Evolutionary conservation across 1,140 invertebrate genomes (phyloP).

Genomic region (Musca domestica): DNA sequence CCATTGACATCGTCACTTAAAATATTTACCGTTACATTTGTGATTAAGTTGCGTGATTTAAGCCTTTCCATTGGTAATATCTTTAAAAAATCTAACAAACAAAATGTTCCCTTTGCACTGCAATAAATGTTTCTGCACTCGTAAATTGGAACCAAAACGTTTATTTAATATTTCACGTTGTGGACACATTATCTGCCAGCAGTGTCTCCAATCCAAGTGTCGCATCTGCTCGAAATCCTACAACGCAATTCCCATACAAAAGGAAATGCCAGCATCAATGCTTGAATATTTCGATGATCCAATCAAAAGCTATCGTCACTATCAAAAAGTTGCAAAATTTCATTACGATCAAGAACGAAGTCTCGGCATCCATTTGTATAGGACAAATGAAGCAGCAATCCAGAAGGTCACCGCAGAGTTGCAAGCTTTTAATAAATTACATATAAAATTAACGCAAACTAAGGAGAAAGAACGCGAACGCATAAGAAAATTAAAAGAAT

Average conservation of each 20-base stretch:
- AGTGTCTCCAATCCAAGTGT: neutral
- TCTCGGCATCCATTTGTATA: neutral
- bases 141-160: neutral
- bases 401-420: neutral
- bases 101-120: neutral
- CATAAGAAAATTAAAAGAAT: neutral
- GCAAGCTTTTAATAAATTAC: neutral
- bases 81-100: too few species aligned
- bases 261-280: neutral
- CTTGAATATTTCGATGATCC: neutral
- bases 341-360: conserved; percentile 1
- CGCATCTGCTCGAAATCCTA: neutral
- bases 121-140: neutral
- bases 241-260: neutral
- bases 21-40: too few species aligned
- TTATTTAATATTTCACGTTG: neutral
- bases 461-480: neutral
- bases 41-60: too few species aligned
- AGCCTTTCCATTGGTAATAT: too few species aligned
- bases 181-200: neutral
- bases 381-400: neutral
- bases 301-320: neutral
- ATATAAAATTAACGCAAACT: neutral
- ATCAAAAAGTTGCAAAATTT: neutral
- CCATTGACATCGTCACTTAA: too few species aligned